These are phyloP conservation scores for Chitala chitala DNA, from an alignment of 2,113 vertebrate species.

Conservation along the genomic window DNA sequence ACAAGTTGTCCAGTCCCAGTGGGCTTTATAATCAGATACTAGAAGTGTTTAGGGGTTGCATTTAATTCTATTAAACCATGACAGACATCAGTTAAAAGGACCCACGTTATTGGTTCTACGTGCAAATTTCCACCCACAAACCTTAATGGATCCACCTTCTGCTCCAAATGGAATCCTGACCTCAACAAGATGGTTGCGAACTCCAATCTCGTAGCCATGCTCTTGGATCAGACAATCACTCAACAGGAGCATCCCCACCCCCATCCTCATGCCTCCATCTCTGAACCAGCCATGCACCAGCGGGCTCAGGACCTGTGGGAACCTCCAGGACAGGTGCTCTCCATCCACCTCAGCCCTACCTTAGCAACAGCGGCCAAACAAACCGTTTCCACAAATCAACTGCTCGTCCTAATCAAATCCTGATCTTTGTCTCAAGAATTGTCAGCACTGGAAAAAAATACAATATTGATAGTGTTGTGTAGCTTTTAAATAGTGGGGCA, in stretches of 20 bases:
- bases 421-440: no score
- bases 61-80: no score
- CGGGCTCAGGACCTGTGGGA: constrained; percentile 27
- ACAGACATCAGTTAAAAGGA: no score
- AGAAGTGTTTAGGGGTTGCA: no score
- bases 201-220: constrained; percentile 29
- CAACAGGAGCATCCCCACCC: constrained; percentile 32
- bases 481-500: no score
- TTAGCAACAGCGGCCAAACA: constrained; percentile 2
- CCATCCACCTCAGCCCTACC: constrained; percentile 27
- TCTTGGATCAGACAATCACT: constrained; percentile 26
- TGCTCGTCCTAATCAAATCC: no score
- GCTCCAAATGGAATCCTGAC: constrained; percentile 38
- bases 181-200: constrained; percentile 23
- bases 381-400: no score
- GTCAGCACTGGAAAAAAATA: no score
- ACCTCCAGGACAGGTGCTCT: constrained; percentile 28
- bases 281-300: constrained; percentile 28
- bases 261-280: constrained; percentile 27
- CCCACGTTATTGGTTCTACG: not conserved
- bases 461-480: no score
- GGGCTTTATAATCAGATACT: no score
- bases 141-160: constrained; percentile 39
- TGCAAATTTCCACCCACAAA: constrained; percentile 14
- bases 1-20: no score